These are phyloP conservation scores for Chaetodon auriga DNA, from an alignment of 2,113 vertebrate species.

Conservation along the genomic window DNA sequence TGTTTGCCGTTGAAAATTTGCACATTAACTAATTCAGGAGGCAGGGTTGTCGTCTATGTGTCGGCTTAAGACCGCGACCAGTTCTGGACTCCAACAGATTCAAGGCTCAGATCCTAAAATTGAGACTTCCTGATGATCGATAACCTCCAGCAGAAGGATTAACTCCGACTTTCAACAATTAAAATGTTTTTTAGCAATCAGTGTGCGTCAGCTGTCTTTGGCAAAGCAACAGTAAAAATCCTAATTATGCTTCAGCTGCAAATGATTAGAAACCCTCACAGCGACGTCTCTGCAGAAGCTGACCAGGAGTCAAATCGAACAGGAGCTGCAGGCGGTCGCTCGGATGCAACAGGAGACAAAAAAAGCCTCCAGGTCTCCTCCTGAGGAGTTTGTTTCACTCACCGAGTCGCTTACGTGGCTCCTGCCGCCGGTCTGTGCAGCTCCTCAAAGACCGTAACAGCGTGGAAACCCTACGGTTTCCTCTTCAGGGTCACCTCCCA, in stretches of 20 bases:
- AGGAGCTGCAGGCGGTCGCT: neutral
- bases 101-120: too few species aligned
- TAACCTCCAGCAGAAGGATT: too few species aligned
- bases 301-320: neutral
- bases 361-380: neutral
- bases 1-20: too few species aligned
- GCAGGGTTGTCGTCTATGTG: too few species aligned
- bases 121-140: too few species aligned
- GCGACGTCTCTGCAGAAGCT: neutral
- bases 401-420: neutral
- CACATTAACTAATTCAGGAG: too few species aligned
- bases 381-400: neutral
- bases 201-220: neutral
- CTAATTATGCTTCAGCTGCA: neutral
- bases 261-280: neutral
- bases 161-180: too few species aligned
- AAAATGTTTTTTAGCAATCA: too few species aligned
- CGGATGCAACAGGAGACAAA: constrained; percentile 10
- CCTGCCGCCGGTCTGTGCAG: neutral
- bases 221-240: neutral
- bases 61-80: too few species aligned
- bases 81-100: too few species aligned
- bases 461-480: neutral
- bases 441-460: neutral
- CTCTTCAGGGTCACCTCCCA: neutral